Evolutionary conservation across 2,113 vertebrate genomes (phyloP), one percentile per base, ranked within the genome.

Genomic region (Mus spicilegus): DNA sequence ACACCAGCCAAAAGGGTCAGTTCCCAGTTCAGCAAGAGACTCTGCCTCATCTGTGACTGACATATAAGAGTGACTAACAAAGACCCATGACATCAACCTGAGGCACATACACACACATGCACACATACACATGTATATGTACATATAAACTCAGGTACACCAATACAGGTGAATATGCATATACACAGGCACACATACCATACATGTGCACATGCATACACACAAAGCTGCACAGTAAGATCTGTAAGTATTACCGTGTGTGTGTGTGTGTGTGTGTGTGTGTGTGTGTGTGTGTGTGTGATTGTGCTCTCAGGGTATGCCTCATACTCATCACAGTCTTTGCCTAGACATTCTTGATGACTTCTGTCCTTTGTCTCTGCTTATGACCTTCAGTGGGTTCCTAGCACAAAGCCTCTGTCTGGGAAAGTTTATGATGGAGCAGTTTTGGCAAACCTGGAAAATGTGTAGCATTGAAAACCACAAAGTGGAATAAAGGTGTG

Each of bases 391-490:
- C 22, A 39, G 56, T 69, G 87, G 67, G 12, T 30, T 84, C 69
- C 84, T 46, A 10, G 42, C 24, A 19, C 88, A 72, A 65, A 14
- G 26, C 24, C 20, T 82, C 61, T 54, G 1, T 58, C 51, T 75
- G 49, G 30, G 76, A 80, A 75, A 77, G 10, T 0, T 77, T 96
- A 86, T 95, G 96, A 95, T 93, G 85, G 89, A 97, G 39, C 20
- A 89, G 61, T 95, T 98, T 96, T 91, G 95, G 87, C 92, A 96
- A 76, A 96, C 51, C 86, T 96, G 63, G 85, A 93, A 96, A 89
- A 70, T 89, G 49, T 17, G 51, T 84, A 97, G 70, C 49, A 56
- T 89, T 91, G 63, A 93, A 91, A 63, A 95, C 69, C 84, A 46
- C 19, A 39, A 63, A 54, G 93, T 61, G 39, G 61, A 54, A 75